phyloP scores from a whole-genome alignment of 1,140 invertebrate species.

The Sinella curviseta region DNA sequence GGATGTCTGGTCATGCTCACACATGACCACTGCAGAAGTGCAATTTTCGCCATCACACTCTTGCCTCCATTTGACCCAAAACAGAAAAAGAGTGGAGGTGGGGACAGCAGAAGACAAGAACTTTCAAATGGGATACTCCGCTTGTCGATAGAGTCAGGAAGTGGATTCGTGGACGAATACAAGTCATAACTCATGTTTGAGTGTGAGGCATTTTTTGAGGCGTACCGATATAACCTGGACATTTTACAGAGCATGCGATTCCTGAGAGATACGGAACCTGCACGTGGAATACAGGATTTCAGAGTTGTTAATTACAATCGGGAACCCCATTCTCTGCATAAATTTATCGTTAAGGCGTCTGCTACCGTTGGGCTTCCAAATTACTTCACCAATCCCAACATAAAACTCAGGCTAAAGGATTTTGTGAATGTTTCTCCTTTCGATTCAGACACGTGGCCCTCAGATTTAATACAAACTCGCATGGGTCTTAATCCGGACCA shows the following conservation, averaged over 20 bases:
- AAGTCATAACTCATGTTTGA: constrained; percentile 64
- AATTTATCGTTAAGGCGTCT: constrained; percentile 62
- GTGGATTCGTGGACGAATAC: background rate
- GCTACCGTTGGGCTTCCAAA: background rate
- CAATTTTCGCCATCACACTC: background rate
- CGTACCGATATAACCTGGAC: constrained; percentile 57
- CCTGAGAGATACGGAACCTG: too few relatives aligned
- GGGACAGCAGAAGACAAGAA: background rate
- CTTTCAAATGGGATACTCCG: background rate
- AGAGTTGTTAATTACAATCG: constrained; percentile 60
- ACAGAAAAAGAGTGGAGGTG: background rate
- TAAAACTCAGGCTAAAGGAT: background rate
- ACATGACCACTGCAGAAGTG: background rate
- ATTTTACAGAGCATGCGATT: constrained; percentile 52
- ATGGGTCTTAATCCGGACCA: constrained; percentile 62
- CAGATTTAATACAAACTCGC: constrained; percentile 47
- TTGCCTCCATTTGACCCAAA: background rate
- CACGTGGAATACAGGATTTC: constrained; percentile 57
- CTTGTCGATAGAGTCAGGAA: background rate
- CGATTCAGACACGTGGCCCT: constrained; percentile 53
- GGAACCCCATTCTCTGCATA: constrained; percentile 63
- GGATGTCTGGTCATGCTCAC: background rate
- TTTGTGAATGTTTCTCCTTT: background rate
- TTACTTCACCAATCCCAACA: background rate
- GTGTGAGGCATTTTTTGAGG: constrained; percentile 68